Evolutionary conservation across 2,888 invertebrate genomes (phyloP).

Genomic region (Trichopoda pennipes): DNA sequence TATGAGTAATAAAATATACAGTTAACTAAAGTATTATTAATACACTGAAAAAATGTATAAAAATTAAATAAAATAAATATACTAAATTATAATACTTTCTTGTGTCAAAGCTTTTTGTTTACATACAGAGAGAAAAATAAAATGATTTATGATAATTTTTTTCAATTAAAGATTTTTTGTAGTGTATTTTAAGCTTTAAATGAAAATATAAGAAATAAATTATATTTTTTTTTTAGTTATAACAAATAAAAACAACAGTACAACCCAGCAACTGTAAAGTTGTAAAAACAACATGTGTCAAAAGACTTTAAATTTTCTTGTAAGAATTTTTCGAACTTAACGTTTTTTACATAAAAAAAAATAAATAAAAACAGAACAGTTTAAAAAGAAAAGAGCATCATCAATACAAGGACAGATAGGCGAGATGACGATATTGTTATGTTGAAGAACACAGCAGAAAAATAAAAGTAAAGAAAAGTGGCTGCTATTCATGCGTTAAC

Average conservation of each 20-base stretch:
- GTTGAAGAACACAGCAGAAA: constrained; percentile 9
- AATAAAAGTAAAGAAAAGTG: constrained; percentile 39
- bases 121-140: no score
- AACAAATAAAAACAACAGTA: constrained; percentile 34
- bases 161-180: neutral
- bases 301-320: constrained; percentile 51
- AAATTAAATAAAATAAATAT: no score
- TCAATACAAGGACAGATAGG: constrained; percentile 55
- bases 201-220: constrained; percentile 17
- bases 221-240: constrained; percentile 19
- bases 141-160: no score
- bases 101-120: no score
- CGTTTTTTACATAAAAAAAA: neutral
- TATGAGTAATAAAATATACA: no score
- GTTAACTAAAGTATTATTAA: no score
- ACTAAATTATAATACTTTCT: no score
- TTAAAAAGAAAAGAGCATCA: constrained; percentile 20
- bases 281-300: constrained; percentile 57
- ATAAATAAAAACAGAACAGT: neutral
- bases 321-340: neutral
- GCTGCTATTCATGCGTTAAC: constrained; percentile 64
- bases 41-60: no score
- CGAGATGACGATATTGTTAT: constrained; percentile 18
- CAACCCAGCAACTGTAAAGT: constrained; percentile 21
- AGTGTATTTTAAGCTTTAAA: constrained; percentile 13